Evolutionary conservation across 2,888 invertebrate genomes (phyloP), one percentile per base, ranked within the genome.

Genomic region (Epirrita christyi): DNA sequence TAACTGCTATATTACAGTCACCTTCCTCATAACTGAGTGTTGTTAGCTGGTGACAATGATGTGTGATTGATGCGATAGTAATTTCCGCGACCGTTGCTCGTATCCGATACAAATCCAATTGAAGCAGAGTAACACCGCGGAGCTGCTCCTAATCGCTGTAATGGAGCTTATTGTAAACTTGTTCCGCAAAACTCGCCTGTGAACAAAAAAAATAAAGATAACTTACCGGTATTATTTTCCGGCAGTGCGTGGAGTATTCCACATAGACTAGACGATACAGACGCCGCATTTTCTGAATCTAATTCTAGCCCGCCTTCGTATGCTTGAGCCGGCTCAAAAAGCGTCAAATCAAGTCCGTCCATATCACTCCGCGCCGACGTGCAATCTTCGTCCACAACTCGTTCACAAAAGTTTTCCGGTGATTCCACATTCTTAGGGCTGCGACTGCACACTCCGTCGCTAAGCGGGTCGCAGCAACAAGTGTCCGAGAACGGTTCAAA

Each of bases 261-360:
- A 68, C 91, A 88, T 52, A 92, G 72, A 48, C 86, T 72, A 43
- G 79, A 74, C 13, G 85, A 71, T 41, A 74, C 76, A 36, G 83
- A 70, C 29, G 72, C 67, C 27, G 71, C 61, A 53, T 76, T 80
- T 52, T 70, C 77, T 48, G 72, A 76, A 29, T 72, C 63, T 42
- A 70, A 63, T 15, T 66, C 68, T 52, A 72, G 73, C 29, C 67
- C 78, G 59, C 77, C 76, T 63, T 81, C 83, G 55, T 76, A 79
- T 28, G 72, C 72, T 73, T 83, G 86, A 47, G 94, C 94, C 46
- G 94, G 94, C 78, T 95, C 95, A 80, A 95, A 95, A 68, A 95
- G 83, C 62, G 94, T 91, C 75, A 95, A 86, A 84, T 95, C 95
- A 68, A 95, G 87, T 63, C 94, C 94, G 67, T 94, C 94, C 93